A percentile compares a stretch with the other conserved stretches of the same genome.
These are phyloP conservation scores for Gandaritis pyraliata DNA, from an alignment of 2,888 invertebrate genomes.

Conservation along the genomic window DNA sequence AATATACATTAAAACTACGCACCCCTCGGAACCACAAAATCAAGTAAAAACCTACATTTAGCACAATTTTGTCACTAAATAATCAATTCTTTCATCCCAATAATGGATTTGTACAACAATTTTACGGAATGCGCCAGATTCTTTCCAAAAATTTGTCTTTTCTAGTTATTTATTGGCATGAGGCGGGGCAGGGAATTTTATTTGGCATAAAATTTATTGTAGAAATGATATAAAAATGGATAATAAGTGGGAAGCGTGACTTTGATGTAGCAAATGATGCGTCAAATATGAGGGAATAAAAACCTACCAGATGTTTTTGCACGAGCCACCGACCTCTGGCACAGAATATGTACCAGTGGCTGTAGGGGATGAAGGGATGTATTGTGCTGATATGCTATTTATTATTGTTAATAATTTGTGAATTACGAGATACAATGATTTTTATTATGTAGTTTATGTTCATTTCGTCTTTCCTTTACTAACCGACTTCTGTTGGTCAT, in stretches of 20 bases:
- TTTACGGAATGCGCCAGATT: conserved; percentile 59
- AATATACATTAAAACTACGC: conserved; percentile 50
- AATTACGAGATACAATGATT: conserved; percentile 40
- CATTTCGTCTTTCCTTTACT: not conserved
- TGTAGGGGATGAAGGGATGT: conserved; percentile 30
- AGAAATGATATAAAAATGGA: conserved; percentile 75
- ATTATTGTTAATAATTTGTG: conserved; percentile 42
- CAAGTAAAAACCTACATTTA: conserved; percentile 57
- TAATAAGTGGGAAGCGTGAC: conserved; percentile 80
- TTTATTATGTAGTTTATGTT: conserved; percentile 26
- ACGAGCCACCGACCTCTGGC: conserved; percentile 50
- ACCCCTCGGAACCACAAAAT: conserved; percentile 48
- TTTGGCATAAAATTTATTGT: conserved; percentile 79
- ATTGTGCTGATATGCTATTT: conserved; percentile 44
- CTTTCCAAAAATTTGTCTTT: conserved; percentile 43
- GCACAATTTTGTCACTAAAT: conserved; percentile 53
- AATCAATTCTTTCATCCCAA: conserved; percentile 32
- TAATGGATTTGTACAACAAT: conserved; percentile 52
- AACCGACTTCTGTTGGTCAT: too few species aligned
- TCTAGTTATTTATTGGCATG: conserved; percentile 54
- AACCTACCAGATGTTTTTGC: conserved; percentile 64
- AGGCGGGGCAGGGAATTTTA: conserved; percentile 74
- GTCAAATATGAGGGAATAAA: conserved; percentile 59
- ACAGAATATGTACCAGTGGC: not conserved
- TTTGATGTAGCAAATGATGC: conserved; percentile 67